Base-by-base conservation (phyloP, 2,888 invertebrate genomes). In the Drosophila antonietae region DNA sequence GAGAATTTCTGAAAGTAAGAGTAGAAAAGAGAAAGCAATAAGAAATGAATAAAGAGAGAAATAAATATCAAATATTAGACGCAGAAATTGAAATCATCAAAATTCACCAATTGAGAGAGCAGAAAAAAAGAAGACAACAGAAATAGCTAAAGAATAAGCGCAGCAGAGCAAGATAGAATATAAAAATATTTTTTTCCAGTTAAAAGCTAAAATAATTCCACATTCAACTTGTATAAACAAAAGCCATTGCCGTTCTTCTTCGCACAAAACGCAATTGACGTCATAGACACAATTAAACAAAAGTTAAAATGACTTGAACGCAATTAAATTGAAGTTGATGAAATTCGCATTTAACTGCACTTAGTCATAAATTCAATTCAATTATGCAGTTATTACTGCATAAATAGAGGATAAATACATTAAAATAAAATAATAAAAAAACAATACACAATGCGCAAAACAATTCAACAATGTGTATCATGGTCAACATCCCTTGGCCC, bases 401-500 rank as follows among this genome's bases (percentile, higher is more conserved):
- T 2, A 15, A 5, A 46, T 39, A 44, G 5, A 3, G 31, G 14
- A 28, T 20, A 35, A 41, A 18, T 33, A 15, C 15, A 39, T 15
- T 0, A 12, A 44, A 20, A 20, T 0, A 10, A 44, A 23, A 23
- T n/a, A 23, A 23, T 23, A 10, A 28, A 18, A 23, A 28, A 20
- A 41, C 1, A 55, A 41, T 14, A 12, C 28, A 47, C 28, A 64
- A 12, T 12, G 41, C 28, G 37, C 31, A 39, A 52, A 23, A 57
- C 43, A 56, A 23, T 51, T 64, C n/a, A 35, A 49, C 23, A 39
- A 39, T n/a, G 31, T 64, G 20, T 47, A 47, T 66, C 23, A 35
- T 55, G 39, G 53, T 43, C 41, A 43, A 56, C 43, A 47, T 46
- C 33, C 20, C 65, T 51, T 28, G 41, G n/a, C 7, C 43, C n/a